A percentile compares a stretch with the other conserved stretches of the same genome.
Evolutionary conservation across 53 echinoderm and acorn worm species (phyloP).

Genomic region (Apostichopus leukothele): DNA sequence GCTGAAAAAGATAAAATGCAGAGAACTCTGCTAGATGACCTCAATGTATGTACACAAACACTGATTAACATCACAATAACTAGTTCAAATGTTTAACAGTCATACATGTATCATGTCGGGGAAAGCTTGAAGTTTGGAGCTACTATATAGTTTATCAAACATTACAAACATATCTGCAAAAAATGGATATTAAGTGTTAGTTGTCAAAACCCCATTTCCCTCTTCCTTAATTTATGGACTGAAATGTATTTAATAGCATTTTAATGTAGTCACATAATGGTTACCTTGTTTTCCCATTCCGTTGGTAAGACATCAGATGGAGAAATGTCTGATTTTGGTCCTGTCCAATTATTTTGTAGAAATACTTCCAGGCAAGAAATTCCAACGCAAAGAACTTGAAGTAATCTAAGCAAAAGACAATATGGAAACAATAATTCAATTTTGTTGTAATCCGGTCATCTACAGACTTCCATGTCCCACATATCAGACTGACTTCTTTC

Average conservation of each 20-base stretch:
- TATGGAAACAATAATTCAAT: background rate
- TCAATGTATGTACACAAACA: background rate
- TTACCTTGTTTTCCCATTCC: background rate
- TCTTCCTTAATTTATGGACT: background rate
- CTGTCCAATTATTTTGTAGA: constrained; percentile 95
- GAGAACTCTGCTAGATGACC: background rate
- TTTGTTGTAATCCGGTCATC: too few relatives aligned
- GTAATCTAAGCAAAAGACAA: constrained; percentile 53
- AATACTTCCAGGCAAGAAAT: constrained; percentile 82
- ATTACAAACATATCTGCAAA: too few relatives aligned
- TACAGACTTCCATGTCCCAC: too few relatives aligned
- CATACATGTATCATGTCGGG: too few relatives aligned
- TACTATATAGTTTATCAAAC: too few relatives aligned
- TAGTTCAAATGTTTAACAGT: too few relatives aligned
- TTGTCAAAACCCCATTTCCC: too few relatives aligned
- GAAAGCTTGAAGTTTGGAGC: too few relatives aligned
- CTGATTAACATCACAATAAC: too few relatives aligned
- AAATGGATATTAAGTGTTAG: too few relatives aligned
- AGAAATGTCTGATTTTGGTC: constrained; percentile 60
- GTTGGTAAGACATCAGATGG: constrained; percentile 44
- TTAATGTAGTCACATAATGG: background rate
- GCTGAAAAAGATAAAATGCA: background rate
- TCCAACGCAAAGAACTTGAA: constrained; percentile 70
- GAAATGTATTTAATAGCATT: background rate
- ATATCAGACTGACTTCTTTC: too few relatives aligned